These are phyloP conservation scores for Turdus rufiventris DNA, from an alignment of 2,113 vertebrate species.

Conservation along the genomic window DNA sequence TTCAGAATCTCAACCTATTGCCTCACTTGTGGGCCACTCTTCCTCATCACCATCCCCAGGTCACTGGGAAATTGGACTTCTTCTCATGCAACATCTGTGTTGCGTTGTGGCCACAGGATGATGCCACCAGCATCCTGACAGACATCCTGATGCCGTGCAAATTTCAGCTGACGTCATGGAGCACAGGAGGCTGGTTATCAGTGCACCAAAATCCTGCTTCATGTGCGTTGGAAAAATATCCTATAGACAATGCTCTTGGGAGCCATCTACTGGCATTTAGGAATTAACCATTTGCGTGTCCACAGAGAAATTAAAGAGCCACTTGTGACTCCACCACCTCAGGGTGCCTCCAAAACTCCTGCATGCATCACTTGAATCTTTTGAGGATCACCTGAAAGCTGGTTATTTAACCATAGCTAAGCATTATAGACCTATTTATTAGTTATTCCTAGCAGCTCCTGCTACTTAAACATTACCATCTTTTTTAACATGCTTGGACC, in stretches of 20 bases:
- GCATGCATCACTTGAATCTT: neutral
- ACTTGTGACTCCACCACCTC: neutral
- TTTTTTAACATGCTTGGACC: neutral
- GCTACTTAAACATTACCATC: neutral
- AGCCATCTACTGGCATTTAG: slow-evolving; percentile 45
- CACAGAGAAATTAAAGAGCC: neutral
- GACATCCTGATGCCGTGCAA: neutral
- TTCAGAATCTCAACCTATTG: neutral
- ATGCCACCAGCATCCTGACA: accelerated
- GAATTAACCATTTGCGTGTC: neutral
- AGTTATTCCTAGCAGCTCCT: neutral
- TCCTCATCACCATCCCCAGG: neutral
- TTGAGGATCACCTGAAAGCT: neutral
- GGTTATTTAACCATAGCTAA: neutral
- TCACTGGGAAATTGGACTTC: accelerated
- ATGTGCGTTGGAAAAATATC: accelerated
- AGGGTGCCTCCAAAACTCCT: neutral
- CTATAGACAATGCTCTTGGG: slow-evolving; percentile 24
- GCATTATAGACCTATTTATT: neutral
- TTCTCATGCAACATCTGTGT: accelerated
- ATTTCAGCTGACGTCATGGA: neutral
- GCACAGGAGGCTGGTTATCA: neutral
- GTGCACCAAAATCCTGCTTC: neutral
- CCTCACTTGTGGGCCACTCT: accelerated
- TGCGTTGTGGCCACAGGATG: neutral